Conservation (phyloP, 2,113 vertebrate species). For the Cyanistes caeruleus region DNA sequence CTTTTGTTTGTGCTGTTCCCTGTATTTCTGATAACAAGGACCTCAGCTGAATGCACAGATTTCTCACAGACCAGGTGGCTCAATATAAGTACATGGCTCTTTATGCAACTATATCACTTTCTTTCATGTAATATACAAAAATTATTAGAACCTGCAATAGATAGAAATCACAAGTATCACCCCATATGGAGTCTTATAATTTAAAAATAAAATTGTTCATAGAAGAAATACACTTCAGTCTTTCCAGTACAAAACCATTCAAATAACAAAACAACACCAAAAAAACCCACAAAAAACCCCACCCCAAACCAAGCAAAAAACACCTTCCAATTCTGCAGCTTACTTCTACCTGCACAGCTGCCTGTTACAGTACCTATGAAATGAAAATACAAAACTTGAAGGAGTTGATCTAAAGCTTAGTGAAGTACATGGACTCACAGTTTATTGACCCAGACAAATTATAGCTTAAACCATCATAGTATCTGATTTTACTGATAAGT, state of each 20-base stretch:
- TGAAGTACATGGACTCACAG: not conserved
- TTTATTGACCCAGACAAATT: not conserved
- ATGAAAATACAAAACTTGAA: not conserved
- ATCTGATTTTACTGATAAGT: not conserved
- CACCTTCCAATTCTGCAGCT: not conserved
- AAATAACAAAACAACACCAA: too few relatives aligned
- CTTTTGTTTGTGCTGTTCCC: not conserved
- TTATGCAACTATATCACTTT: not conserved
- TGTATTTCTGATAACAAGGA: not conserved
- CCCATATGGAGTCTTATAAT: not conserved
- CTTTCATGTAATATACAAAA: not conserved
- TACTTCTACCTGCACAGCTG: not conserved
- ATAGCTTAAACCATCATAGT: not conserved
- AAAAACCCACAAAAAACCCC: not conserved
- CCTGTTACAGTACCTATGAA: not conserved
- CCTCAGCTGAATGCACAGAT: not conserved
- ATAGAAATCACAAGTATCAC: not conserved
- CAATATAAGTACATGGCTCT: not conserved
- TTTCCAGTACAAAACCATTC: not conserved
- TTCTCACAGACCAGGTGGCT: not conserved
- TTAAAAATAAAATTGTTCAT: not conserved
- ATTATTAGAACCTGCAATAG: not conserved
- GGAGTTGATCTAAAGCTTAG: not conserved
- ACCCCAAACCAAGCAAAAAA: not conserved
- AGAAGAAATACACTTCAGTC: not conserved